Conservation (phyloP, 2,113 vertebrate species). For the Sitta europaea region DNA sequence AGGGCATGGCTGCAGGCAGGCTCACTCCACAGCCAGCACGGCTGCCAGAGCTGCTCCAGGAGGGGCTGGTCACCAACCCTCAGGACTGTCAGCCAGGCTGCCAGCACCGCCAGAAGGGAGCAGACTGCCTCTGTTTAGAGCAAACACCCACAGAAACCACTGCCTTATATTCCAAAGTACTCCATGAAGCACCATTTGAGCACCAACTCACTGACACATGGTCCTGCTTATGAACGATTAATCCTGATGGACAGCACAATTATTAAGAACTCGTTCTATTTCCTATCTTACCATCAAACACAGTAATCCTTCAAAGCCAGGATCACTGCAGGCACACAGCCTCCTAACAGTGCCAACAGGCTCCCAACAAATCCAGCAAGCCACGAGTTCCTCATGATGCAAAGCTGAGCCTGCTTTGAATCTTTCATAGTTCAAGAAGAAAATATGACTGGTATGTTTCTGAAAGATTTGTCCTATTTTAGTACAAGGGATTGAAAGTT, state of each 20-base stretch:
- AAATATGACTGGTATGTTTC: neutral
- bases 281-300: neutral
- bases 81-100: fast-evolving
- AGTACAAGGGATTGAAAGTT: neutral
- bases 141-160: neutral
- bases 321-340: neutral
- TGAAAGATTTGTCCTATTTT: neutral
- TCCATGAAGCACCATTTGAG: neutral
- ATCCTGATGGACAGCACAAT: neutral
- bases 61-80: neutral
- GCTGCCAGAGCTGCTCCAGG: neutral
- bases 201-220: fast-evolving
- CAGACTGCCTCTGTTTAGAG: neutral
- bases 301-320: neutral
- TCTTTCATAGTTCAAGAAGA: neutral
- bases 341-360: neutral
- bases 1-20: fast-evolving
- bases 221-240: neutral
- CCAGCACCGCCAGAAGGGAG: fast-evolving
- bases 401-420: neutral
- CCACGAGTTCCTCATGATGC: fast-evolving
- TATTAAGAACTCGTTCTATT: neutral
- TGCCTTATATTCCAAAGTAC: neutral
- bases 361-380: neutral
- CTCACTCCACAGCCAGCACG: fast-evolving